A percentile compares a stretch with the other conserved stretches of the same genome.
Conservation (phyloP, 2,797 vertebrate genomes). For the Catharus ustulatus region DNA sequence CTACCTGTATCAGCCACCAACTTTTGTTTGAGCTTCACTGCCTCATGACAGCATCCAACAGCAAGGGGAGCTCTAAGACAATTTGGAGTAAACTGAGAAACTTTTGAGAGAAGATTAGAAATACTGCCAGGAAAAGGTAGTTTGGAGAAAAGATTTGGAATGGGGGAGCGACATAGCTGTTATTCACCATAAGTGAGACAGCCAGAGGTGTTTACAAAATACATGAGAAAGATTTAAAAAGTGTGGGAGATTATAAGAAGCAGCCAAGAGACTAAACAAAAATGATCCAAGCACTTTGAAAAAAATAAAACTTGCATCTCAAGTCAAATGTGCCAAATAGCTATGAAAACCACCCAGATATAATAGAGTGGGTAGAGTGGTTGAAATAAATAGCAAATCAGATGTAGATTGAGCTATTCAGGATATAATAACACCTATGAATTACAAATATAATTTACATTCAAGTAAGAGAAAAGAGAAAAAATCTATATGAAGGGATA, state of each 20-base stretch:
- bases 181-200: background rate
- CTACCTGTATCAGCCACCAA: background rate
- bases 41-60: conserved; percentile 23
- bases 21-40: background rate
- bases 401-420: background rate
- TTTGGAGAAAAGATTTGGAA: background rate
- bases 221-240: background rate
- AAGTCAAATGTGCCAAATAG: background rate
- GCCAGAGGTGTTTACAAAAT: background rate
- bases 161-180: background rate
- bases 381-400: background rate
- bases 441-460: background rate
- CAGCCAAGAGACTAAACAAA: background rate
- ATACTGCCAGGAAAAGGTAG: background rate
- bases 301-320: background rate
- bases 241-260: background rate
- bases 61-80: conserved; percentile 68
- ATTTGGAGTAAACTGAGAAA: conserved; percentile 26
- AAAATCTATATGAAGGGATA: background rate
- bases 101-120: background rate
- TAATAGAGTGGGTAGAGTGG: background rate
- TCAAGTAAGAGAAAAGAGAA: background rate
- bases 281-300: background rate
- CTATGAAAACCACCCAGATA: background rate
- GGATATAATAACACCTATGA: background rate